Percentiles rank a stretch among this genome's conserved stretches.
Evolutionary conservation across 2,888 invertebrate species (phyloP).

Genomic region (Acanthosepion lycidas): DNA sequence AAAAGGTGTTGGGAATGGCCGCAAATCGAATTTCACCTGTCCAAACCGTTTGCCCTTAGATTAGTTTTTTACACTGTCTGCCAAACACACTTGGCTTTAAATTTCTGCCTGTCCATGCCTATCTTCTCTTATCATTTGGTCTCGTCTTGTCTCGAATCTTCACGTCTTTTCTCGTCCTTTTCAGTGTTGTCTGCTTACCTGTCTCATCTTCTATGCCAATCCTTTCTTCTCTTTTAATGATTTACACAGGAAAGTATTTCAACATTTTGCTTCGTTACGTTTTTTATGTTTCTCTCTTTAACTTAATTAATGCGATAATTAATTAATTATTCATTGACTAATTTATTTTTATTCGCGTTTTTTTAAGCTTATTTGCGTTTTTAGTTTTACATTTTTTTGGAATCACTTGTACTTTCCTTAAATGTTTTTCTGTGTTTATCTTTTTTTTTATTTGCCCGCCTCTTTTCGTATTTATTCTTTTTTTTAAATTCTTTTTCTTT

Average conservation of each 20-base stretch:
- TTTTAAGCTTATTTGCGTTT: neutral
- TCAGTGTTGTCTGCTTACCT: neutral
- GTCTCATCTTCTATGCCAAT: neutral
- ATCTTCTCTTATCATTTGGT: neutral
- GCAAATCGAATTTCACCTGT: neutral
- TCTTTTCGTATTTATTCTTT: neutral
- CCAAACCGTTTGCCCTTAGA: neutral
- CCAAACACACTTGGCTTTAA: neutral
- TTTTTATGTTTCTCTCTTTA: neutral
- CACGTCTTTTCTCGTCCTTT: no score
- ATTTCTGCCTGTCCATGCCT: no score
- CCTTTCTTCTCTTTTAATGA: neutral
- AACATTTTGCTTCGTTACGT: no score
- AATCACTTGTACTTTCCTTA: no score
- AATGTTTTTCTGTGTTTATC: no score
- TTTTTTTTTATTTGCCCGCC: neutral
- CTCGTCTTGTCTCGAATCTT: neutral
- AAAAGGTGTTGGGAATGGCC: neutral
- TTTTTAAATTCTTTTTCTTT: neutral
- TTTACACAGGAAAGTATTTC: neutral
- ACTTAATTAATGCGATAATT: neutral
- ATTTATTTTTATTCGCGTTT: neutral
- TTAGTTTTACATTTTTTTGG: neutral
- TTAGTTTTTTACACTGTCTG: constrained; percentile 33
- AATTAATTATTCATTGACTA: neutral